Conservation (phyloP, 2,113 vertebrate genomes). For the Microtus richardsoni region DNA sequence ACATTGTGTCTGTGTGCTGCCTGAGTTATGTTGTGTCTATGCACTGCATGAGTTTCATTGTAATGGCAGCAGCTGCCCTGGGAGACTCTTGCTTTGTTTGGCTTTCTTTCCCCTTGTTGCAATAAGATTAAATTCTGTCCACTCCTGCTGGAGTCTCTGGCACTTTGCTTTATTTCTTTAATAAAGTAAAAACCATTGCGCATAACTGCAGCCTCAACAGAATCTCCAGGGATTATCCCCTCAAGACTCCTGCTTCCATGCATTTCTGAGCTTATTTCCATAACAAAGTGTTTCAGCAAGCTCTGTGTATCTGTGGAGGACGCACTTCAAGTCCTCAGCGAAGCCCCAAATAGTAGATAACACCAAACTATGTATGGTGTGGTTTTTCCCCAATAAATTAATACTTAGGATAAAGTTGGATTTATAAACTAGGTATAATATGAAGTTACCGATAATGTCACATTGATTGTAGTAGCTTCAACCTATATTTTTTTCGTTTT, state of each 20-base stretch:
- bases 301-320: background rate
- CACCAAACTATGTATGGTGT: too few relatives aligned
- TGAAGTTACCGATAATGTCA: background rate
- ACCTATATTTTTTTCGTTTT: background rate
- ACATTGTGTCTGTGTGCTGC: too few relatives aligned
- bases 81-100: background rate
- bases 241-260: background rate
- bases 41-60: background rate
- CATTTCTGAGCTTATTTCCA: background rate
- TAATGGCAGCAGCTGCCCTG: background rate
- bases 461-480: background rate
- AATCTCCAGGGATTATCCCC: background rate
- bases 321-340: background rate
- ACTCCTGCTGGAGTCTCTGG: background rate
- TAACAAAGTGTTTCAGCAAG: background rate
- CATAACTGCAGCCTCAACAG: background rate
- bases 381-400: background rate
- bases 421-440: background rate
- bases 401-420: background rate
- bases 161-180: constrained; percentile 35
- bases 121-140: constrained; percentile 1
- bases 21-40: background rate
- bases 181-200: constrained; percentile 30
- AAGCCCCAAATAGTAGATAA: background rate
- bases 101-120: background rate